Conservation (phyloP, 2,113 vertebrate genomes). For the Odocoileus hemionus region DNA sequence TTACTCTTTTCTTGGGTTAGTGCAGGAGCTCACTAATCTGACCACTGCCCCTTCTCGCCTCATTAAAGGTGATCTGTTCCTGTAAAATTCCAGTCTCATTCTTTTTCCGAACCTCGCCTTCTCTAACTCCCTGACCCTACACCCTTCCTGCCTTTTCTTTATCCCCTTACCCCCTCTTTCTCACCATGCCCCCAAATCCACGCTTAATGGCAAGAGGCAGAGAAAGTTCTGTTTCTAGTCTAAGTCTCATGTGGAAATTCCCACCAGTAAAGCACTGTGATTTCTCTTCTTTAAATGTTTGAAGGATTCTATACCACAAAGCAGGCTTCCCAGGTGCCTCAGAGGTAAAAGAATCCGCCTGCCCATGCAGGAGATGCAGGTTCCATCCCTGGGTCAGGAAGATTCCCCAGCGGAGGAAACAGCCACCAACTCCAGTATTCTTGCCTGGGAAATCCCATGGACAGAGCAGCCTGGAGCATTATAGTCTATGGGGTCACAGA, state of each 20-base stretch:
- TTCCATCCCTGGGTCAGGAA: not conserved
- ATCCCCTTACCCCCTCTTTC: not conserved
- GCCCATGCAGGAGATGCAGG: not conserved
- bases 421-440: not conserved
- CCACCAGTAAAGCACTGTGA: not conserved
- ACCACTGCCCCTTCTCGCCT: not conserved
- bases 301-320: not conserved
- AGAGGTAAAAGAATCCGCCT: not conserved
- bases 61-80: not conserved
- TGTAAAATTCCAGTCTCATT: not conserved
- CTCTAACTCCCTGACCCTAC: not conserved
- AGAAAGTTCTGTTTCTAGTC: not conserved
- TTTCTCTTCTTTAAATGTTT: not conserved
- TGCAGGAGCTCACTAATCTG: not conserved
- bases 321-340: not conserved
- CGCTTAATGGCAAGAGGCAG: rapidly evolving
- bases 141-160: not conserved
- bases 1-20: not conserved
- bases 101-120: not conserved
- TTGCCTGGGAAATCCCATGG: not conserved
- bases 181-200: not conserved
- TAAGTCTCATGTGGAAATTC: not conserved
- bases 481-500: not conserved
- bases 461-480: not conserved
- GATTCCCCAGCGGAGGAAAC: not conserved